phyloP scores from a whole-genome alignment of 2,797 vertebrate species.

The Falco concolor region DNA sequence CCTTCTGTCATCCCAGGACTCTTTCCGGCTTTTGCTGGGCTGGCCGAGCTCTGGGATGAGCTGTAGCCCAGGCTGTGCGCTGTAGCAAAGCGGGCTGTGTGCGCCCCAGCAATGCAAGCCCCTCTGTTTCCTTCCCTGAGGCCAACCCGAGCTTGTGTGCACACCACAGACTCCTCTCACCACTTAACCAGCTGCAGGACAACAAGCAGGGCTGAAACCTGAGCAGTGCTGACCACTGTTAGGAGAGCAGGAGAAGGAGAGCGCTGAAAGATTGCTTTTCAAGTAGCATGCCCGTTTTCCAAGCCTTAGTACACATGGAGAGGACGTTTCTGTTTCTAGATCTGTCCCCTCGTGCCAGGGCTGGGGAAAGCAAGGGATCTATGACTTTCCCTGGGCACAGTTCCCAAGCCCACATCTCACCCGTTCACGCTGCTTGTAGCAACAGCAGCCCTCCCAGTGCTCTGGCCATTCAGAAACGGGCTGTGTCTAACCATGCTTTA shows the following conservation, averaged over 20 bases:
- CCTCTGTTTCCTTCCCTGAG: not conserved
- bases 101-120: not conserved
- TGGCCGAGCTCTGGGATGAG: not conserved
- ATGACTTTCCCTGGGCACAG: not conserved
- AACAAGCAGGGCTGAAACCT: not conserved
- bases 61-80: not conserved
- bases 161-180: not conserved
- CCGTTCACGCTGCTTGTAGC: rapidly evolving
- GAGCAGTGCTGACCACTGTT: not conserved
- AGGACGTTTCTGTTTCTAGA: not conserved
- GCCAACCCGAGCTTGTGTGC: not conserved
- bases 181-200: not conserved
- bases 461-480: not conserved
- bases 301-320: not conserved
- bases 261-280: not conserved
- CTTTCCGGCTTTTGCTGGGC: not conserved
- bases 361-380: not conserved
- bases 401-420: not conserved
- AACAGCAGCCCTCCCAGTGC: not conserved
- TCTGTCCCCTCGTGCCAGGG: not conserved
- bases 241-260: not conserved
- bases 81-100: not conserved
- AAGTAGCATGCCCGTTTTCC: not conserved
- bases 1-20: not conserved
- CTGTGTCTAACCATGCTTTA: not conserved